Base-by-base conservation (phyloP, 2,888 invertebrate species). In the Frankliniella fusca region DNA sequence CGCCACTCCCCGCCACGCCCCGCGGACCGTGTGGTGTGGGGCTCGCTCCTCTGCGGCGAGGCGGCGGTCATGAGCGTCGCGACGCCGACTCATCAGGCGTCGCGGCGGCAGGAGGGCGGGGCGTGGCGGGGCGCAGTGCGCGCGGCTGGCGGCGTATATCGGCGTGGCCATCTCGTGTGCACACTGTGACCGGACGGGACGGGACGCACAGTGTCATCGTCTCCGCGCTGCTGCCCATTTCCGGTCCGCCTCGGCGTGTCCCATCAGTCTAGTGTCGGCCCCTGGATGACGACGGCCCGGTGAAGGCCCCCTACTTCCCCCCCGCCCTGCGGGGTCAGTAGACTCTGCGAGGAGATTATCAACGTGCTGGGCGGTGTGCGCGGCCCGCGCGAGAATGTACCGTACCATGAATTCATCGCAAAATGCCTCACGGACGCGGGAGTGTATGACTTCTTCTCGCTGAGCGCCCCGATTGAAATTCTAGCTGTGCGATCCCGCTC, bases 171-270 rank as follows among this genome's bases (percentile, higher is more conserved):
- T 76, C 70, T 76, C 9, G 70, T 76, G 70, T 27, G 70, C 70
- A 27, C 70, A 76, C 70, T 76, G 70, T 76, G 70, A 76, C 70
- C 70, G 70, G 61, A 61, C 61, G 61, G 54, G 54, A 23, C 70
- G 70, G 70, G 70, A 27, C 61, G 61, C 61, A 61, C 70, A 76
- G 70, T 76, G 23, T 76, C 70, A 76, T 76, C 70, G 70, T 76
- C 70, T 70, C 70, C 70, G 70, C 54, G 54, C 54, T 54, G 70
- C 70, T 76, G 70, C 70, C 70, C 70, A 27, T 76, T 23, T 76
- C 70, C 70, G 70, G 23, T 11, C 11, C 70, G 23, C 23, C 70
- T 7, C 54, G 54, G 23, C 70, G 61, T 15, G 18, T 7, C 61
- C n/a, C 61, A 61, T 61, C 61, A 61, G 9, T 76, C 27, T 23